Evolutionary conservation across 2,113 vertebrate species (phyloP).

Genomic region (Nannospalax galili): DNA sequence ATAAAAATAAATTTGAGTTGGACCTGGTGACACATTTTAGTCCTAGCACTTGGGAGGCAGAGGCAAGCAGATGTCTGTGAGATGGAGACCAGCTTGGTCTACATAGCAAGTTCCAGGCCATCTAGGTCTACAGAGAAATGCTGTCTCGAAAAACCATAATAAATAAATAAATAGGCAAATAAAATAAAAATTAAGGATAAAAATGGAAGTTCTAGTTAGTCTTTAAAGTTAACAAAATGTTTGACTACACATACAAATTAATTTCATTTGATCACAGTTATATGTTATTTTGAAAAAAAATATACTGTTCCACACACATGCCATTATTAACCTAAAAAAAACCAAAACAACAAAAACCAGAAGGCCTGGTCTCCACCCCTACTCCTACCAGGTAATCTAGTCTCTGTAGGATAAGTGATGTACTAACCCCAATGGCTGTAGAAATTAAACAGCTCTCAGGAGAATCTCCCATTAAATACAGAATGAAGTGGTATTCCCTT

Average conservation of each 20-base stretch:
- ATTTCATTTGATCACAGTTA: background rate
- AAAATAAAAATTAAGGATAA: constrained; percentile 17
- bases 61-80: too few relatives aligned
- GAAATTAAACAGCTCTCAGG: background rate
- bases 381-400: too few relatives aligned
- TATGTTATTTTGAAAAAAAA: constrained; percentile 4
- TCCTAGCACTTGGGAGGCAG: too few relatives aligned
- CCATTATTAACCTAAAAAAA: background rate
- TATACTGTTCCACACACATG: background rate
- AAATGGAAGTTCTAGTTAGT: background rate
- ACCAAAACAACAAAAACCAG: background rate
- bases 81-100: too few relatives aligned
- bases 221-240: background rate
- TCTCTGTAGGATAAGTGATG: too few relatives aligned
- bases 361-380: background rate
- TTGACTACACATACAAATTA: background rate
- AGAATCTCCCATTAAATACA: background rate
- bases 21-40: too few relatives aligned
- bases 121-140: too few relatives aligned
- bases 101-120: too few relatives aligned
- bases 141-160: too few relatives aligned
- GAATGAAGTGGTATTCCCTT: too few relatives aligned
- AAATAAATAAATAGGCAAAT: too few relatives aligned
- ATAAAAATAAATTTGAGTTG: too few relatives aligned
- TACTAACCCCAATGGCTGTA: background rate